Evolutionary conservation across 2,888 invertebrate species (phyloP), one percentile per base, ranked within the genome.

Genomic region (Agonopterix arenella): DNA sequence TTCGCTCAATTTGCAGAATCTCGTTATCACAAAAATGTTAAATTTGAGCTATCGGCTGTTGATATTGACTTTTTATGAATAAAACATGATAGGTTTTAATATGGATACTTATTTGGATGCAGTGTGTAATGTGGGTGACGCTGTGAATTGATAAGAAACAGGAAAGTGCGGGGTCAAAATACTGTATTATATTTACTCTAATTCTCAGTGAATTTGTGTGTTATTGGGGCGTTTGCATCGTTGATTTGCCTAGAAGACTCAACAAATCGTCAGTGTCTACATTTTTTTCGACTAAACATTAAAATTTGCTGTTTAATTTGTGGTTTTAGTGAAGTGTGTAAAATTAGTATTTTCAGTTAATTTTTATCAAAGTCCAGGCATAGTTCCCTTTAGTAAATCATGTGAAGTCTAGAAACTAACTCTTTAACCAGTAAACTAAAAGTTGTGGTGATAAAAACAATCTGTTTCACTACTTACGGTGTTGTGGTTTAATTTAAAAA

Each of bases 11-110:
- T 11, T 11, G 61, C 61, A 52, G 52, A 49, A 45, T 68, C 62
- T 66, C 68, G 40, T 64, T 59, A 70, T 62, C 64, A 28, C 28
- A 71, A 73, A 71, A 75, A 73, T 71, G 68, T 58, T 66, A 51
- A 68, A 74, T 68, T 64, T 69, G 56, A 61, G 58, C 53, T 66
- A 67, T 60, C 44, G 55, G 47, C 53, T 68, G 64, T 55, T 59
- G 62, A 60, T 68, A 65, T 60, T 66, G 60, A 61, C 51, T 51
- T 68, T 69, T 76, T 59, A 73, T 78, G 73, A 79, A 70, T 76
- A 73, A 80, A 77, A 79, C 67, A 72, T 62, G 59, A 66, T 63
- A 60, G 60, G 62, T 64, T 58, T 52, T 53, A 47, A 47, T 47
- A 45, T 48, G 49, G 44, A 60, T 56, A 44, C 28, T 37, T 47